Conservation (phyloP, 53 echinoderm and acorn worm genomes). For the Temnopleurus reevesii region DNA sequence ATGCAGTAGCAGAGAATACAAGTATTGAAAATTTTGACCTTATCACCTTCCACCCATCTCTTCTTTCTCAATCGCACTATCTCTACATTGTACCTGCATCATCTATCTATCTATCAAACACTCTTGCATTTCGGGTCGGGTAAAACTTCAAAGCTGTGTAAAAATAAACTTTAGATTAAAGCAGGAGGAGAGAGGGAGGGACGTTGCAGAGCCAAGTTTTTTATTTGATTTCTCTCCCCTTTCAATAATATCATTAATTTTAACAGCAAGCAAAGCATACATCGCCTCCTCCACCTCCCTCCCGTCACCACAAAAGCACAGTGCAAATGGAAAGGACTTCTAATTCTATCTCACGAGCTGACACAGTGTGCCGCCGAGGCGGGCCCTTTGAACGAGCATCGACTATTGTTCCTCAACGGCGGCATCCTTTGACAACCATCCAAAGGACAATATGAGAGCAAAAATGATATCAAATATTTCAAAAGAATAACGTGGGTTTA, state of each 20-base stretch:
- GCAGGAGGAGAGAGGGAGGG: constrained; percentile 20
- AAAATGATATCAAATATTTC: constrained; percentile 19
- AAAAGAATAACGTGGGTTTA: constrained; percentile 24
- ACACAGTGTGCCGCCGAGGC: neutral
- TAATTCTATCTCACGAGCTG: neutral
- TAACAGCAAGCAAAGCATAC: neutral
- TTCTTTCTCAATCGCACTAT: neutral
- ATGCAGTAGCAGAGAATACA: no score
- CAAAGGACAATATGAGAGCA: constrained; percentile 10
- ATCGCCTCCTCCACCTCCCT: constrained; percentile 1
- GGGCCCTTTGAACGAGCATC: constrained; percentile 29
- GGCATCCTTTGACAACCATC: constrained; percentile 7
- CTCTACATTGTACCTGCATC: neutral
- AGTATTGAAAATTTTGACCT: constrained; percentile 9
- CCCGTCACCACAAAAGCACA: neutral
- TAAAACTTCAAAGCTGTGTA: constrained; percentile 16
- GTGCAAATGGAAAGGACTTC: neutral
- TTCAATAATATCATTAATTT: constrained; percentile 33
- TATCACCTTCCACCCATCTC: neutral
- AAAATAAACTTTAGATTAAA: constrained; percentile 32
- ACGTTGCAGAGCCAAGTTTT: neutral
- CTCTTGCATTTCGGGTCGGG: constrained; percentile 1
- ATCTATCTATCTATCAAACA: neutral
- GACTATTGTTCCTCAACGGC: neutral
- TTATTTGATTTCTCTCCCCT: constrained; percentile 36